phyloP scores from a whole-genome alignment of 2,797 vertebrate genomes.

The Chrosomus eos region DNA sequence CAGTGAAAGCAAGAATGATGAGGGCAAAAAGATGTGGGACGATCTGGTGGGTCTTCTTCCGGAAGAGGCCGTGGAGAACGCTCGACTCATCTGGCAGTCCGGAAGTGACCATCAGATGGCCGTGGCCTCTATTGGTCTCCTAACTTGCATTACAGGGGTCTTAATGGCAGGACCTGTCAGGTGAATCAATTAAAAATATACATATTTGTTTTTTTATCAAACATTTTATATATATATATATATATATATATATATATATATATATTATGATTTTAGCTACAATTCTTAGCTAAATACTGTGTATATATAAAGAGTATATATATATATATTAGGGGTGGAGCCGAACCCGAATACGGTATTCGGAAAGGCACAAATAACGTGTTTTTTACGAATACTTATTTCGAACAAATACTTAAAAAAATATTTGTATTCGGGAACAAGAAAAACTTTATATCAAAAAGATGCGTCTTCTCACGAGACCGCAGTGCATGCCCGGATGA shows the following conservation, averaged over 20 bases:
- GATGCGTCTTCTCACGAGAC: no score
- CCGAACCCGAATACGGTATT: no score
- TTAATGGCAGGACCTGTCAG: conserved; percentile 87
- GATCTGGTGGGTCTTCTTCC: conserved; percentile 82
- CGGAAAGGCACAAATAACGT: no score
- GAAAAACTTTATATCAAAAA: no score
- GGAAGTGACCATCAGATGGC: conserved; percentile 85
- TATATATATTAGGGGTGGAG: no score
- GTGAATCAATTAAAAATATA: conserved; percentile 65
- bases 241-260: neutral
- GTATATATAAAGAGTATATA: no score
- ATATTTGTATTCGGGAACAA: no score
- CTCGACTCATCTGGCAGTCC: conserved; percentile 78
- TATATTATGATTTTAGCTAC: neutral
- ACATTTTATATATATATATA: neutral
- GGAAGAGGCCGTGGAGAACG: conserved; percentile 70
- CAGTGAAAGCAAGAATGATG: conserved; percentile 50
- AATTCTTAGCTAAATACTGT: no score
- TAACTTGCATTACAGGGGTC: conserved; percentile 88
- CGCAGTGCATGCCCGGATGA: no score
- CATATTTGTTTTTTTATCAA: neutral
- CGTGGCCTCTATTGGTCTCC: conserved; percentile 82
- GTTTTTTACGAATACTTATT: no score
- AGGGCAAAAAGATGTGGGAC: conserved; percentile 71
- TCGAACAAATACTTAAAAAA: no score